phyloP scores from a whole-genome alignment of 2,888 invertebrate genomes.

The Drosophila dives region DNA sequence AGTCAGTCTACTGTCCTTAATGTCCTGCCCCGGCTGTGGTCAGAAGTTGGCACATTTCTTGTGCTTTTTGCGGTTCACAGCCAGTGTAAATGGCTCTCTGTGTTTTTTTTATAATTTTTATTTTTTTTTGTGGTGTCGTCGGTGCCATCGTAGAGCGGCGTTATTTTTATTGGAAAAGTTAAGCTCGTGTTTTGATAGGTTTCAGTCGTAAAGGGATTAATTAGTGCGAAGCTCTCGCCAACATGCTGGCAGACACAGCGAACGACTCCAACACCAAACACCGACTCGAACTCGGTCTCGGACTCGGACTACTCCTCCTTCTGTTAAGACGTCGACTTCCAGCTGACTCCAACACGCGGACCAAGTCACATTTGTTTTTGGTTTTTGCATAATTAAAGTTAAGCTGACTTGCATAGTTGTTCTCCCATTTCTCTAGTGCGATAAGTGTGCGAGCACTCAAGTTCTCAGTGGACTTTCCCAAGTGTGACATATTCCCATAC shows the following conservation, averaged over 20 bases:
- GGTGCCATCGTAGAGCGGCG: slow-evolving; percentile 57
- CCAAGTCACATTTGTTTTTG: slow-evolving; percentile 59
- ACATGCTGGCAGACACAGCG: slow-evolving; percentile 53
- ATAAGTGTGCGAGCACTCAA: slow-evolving; percentile 32
- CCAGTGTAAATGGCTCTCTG: slow-evolving; percentile 25
- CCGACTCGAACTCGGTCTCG: slow-evolving; percentile 8
- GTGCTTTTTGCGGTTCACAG: slow-evolving; percentile 66
- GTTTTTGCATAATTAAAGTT: slow-evolving; percentile 76
- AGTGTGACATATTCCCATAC: background rate
- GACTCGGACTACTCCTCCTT: slow-evolving; percentile 11
- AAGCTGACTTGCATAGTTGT: slow-evolving; percentile 61
- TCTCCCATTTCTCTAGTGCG: slow-evolving; percentile 13
- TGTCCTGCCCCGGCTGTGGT: slow-evolving; percentile 65
- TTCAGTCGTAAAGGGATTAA: slow-evolving; percentile 83
- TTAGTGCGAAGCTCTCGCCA: slow-evolving; percentile 78
- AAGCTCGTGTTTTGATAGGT: slow-evolving; percentile 83
- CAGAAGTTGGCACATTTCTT: slow-evolving; percentile 75
- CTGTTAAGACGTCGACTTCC: slow-evolving; percentile 1
- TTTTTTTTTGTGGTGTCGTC: slow-evolving; percentile 44
- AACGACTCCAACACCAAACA: slow-evolving; percentile 2
- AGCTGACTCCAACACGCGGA: slow-evolving; percentile 35
- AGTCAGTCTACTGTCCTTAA: slow-evolving; percentile 41
- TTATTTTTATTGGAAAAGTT: slow-evolving; percentile 83
- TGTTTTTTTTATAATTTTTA: slow-evolving; percentile 28
- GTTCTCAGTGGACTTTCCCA: slow-evolving; percentile 17